Percentiles rank a stretch among this genome's conserved stretches.
phyloP scores from a whole-genome alignment of 2,797 vertebrate species.

The Lacerta bilineata region DNA sequence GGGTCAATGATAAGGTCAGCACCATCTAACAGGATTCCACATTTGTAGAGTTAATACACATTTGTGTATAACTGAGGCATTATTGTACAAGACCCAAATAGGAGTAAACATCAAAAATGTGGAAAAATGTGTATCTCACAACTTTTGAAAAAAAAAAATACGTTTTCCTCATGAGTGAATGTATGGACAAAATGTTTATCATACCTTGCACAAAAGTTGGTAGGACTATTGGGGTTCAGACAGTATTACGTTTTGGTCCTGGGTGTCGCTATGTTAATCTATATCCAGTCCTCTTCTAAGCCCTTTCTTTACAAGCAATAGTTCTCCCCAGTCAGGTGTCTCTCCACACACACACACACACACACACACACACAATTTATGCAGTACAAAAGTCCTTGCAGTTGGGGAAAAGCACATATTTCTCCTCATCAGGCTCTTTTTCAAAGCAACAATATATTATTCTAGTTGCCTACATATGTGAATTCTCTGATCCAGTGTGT shows the following conservation, averaged over 20 bases:
- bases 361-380: neutral
- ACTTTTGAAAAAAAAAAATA: neutral
- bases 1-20: neutral
- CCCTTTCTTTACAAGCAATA: neutral
- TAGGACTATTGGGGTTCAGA: neutral
- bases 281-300: neutral
- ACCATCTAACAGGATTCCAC: neutral
- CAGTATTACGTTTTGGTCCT: neutral
- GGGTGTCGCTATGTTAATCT: neutral
- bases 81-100: neutral
- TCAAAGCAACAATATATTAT: neutral
- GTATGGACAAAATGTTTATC: neutral
- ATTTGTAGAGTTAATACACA: neutral
- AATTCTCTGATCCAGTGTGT: neutral
- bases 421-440: neutral
- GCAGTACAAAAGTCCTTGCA: neutral
- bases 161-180: neutral
- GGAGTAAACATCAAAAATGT: neutral
- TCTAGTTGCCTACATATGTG: neutral
- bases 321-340: neutral
- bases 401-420: neutral
- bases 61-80: neutral
- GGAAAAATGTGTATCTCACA: neutral
- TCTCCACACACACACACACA: no score
- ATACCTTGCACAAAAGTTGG: neutral